These are phyloP conservation scores for Phymorhynchus buccinoides DNA, from an alignment of 1,140 invertebrate species.

Conservation along the genomic window DNA sequence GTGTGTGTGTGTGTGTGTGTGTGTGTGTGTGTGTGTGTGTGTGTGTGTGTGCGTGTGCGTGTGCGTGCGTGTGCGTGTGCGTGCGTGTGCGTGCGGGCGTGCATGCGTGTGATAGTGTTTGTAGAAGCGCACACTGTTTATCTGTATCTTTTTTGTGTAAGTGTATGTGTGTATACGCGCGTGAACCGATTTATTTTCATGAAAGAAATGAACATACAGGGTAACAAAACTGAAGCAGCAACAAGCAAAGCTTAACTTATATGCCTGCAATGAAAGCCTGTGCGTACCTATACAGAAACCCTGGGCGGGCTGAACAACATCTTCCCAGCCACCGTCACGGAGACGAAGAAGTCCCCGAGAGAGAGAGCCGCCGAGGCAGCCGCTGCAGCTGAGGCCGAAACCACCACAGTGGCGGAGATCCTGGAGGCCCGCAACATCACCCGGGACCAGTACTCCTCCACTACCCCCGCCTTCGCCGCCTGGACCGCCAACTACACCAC, in stretches of 20 bases:
- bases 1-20: not conserved
- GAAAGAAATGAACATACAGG: no score
- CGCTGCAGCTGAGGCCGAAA: not conserved
- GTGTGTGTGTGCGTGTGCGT: slow-evolving; percentile 13
- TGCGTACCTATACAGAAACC: slow-evolving; percentile 34
- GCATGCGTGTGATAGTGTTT: not conserved
- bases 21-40: slow-evolving; percentile 13
- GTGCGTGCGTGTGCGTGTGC: slow-evolving; percentile 12
- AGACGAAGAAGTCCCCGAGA: slow-evolving; percentile 13
- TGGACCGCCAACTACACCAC: not conserved
- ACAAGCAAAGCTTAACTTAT: no score
- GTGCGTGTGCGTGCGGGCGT: slow-evolving; percentile 2
- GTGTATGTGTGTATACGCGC: not conserved
- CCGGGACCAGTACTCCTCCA: slow-evolving; percentile 17
- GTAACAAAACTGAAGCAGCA: no score
- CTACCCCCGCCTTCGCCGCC: slow-evolving; percentile 26
- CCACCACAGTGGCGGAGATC: slow-evolving; percentile 38
- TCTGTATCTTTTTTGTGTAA: no score
- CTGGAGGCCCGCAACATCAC: slow-evolving; percentile 33
- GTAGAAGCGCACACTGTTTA: no score
- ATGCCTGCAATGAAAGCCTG: no score
- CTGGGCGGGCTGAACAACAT: slow-evolving; percentile 50
- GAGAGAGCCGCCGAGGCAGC: not conserved
- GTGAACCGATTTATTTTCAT: not conserved
- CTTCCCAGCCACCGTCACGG: slow-evolving; percentile 40